Evolutionary conservation across 2,888 invertebrate species (phyloP).

Genomic region (Neocrepidodera transversa): DNA sequence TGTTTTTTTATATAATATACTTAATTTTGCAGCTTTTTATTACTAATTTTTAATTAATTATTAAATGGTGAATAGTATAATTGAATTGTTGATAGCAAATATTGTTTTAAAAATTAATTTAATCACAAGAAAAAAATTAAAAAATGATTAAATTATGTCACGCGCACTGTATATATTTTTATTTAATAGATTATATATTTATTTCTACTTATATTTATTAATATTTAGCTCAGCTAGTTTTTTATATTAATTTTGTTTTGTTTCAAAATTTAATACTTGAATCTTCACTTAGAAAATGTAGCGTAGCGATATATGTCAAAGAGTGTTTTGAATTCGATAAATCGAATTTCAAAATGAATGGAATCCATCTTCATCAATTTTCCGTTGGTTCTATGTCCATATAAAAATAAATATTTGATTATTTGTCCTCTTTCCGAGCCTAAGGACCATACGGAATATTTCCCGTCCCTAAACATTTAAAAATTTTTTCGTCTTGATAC

Average conservation of each 20-base stretch:
- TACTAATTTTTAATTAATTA: neutral
- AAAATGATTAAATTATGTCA: neutral
- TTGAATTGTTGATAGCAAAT: neutral
- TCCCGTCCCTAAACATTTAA: conserved; percentile 58
- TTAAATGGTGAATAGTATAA: neutral
- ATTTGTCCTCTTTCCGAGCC: conserved; percentile 59
- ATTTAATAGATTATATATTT: neutral
- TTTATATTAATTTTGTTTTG: no score
- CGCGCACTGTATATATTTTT: conserved; percentile 1
- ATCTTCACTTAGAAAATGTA: conserved; percentile 3
- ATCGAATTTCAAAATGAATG: conserved; percentile 12
- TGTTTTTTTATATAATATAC: neutral
- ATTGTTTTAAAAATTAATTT: neutral
- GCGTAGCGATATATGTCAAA: conserved; percentile 5
- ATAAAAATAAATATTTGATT: conserved; percentile 38
- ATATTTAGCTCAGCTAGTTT: no score
- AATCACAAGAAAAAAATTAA: neutral
- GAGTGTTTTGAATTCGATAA: conserved; percentile 11
- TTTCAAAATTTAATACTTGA: no score
- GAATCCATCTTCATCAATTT: conserved; percentile 43
- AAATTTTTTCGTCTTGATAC: conserved; percentile 18
- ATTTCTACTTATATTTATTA: neutral
- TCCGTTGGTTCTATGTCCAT: conserved; percentile 60
- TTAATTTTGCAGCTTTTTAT: no score
- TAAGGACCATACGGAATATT: conserved; percentile 59